Evolutionary conservation across 2,888 invertebrate genomes (phyloP), one percentile per base, ranked within the genome.

Genomic region (Plagodis pulveraria): DNA sequence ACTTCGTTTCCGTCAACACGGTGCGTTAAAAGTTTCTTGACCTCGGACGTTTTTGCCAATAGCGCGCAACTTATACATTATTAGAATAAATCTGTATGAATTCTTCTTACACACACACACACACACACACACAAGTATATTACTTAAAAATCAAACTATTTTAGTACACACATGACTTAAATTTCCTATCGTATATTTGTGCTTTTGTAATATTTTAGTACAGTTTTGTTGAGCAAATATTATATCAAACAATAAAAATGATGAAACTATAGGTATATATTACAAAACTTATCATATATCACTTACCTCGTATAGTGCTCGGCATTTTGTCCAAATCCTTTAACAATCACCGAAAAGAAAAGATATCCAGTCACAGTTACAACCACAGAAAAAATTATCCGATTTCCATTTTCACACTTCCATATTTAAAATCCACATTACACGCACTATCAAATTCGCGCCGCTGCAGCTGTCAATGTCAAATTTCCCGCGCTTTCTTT

Each of bases 271-370:
- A 22, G 22, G 22, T 22, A 22, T 2, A 4, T 22, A 22, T 22
- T 22, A 22, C 4, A 22, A 2, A 22, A 35, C 0, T 34, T 32
- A 46, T 32, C 46, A 35, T 46, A 41, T 4, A n/a, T 9, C 6
- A 41, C 59, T n/a, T 70, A 93, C 93, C 93, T 93, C 93, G 72
- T 75, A 93, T 93, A 67, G 93, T 93, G 73, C 93, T 93, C 64
- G 93, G 93, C 93, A 93, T 93, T 83, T 87, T 92, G 86, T 54
- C 69, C 70, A 70, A 78, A 85, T 86, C 87, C 85, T 83, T 70
- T 55, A 61, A 53, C 56, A 55, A 52, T 58, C 64, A 66, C 68
- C 7, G 8, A 36, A 73, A 73, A 72, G 65, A 72, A 73, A 73
- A 72, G 71, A 68, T 71, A 80, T 79, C 73, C 68, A 65, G 69